A percentile compares a stretch with the other conserved stretches of the same genome.
Evolutionary conservation across 2,797 vertebrate genomes (phyloP).

Genomic region (Taenioides sp.): DNA sequence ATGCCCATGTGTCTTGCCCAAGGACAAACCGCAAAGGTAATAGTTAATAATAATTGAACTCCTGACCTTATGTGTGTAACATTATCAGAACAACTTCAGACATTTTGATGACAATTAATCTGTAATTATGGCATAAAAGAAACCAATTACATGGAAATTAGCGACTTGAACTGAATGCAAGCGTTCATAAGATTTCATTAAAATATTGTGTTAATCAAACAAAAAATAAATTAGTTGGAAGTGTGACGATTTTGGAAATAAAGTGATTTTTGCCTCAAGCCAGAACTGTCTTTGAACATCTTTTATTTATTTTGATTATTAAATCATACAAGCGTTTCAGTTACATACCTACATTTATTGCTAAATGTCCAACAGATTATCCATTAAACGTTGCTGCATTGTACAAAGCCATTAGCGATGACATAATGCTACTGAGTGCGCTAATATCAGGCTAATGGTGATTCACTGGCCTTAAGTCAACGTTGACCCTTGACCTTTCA

Average conservation of each 20-base stretch:
- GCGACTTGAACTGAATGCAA: not conserved
- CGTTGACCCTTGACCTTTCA: conserved; percentile 23
- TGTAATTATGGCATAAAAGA: not conserved
- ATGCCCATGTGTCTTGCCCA: not conserved
- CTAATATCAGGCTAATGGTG: conserved; percentile 8
- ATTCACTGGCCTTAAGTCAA: conserved; percentile 24
- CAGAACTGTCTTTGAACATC: not conserved
- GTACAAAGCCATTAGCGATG: conserved; percentile 7
- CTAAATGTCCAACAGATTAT: not conserved
- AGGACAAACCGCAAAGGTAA: not conserved
- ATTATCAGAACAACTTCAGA: not conserved
- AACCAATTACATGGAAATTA: conserved; percentile 1
- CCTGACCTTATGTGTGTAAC: not conserved
- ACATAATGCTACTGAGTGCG: not conserved
- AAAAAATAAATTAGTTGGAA: not conserved
- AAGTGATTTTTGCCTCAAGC: conserved; percentile 7
- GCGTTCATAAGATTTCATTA: not conserved
- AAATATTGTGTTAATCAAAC: not conserved
- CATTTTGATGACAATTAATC: not conserved
- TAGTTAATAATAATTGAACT: too few relatives aligned
- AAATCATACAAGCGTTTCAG: too few relatives aligned
- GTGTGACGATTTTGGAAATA: not conserved
- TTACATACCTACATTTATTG: not conserved
- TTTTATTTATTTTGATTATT: not conserved
- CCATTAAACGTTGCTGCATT: not conserved